Base-by-base conservation (phyloP, 92 coral and sea anemone genomes). In the Siderastrea radians region DNA sequence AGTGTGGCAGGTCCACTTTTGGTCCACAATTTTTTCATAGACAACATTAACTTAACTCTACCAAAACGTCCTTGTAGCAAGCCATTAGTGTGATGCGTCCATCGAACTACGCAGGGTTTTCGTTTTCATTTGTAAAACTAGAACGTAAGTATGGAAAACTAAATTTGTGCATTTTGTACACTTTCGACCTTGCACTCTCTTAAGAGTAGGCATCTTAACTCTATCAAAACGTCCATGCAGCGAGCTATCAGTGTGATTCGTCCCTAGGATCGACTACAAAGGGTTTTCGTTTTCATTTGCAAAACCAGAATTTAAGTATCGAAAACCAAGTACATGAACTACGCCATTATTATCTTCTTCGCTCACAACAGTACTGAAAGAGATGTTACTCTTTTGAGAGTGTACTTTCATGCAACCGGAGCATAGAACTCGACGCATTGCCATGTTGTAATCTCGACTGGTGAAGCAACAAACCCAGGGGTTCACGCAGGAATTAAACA, bases 401-500 rank as follows among this genome's bases (percentile, higher is more conserved):
- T 47, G 47, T 1, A 26, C 4, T 14, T 79, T 48, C 45, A n/a
- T 10, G 14, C 54, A 59, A 5, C 67, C 65, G 9, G 11, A 50
- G 43, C 86, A 66, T 16, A 83, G 60, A 44, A 58, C 15, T n/a
- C 49, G 58, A 9, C 44, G 55, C 53, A 83, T 9, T 7, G 43
- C 86, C 43, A 59, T 71, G 51, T 92, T 75, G 90, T 94, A 96
- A 2, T 84, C 80, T 53, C 85, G 82, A 82, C 92, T 94, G 6
- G 95, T 94, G 12, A 79, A 91, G 70, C 86, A 96, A 82, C 94
- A 94, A 12, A 96, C 83, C 94, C 95, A 92, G 10, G 97, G 97
- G 54, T 94, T 96, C n/a, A 96, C 92, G 57, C 95, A 90, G 2
- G 94, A 91, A 73, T 92, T 96, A 19, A 94, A 86, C 95, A 96